Evolutionary conservation across 2,888 invertebrate genomes (phyloP).

Genomic region (Drosophila peninsularis): DNA sequence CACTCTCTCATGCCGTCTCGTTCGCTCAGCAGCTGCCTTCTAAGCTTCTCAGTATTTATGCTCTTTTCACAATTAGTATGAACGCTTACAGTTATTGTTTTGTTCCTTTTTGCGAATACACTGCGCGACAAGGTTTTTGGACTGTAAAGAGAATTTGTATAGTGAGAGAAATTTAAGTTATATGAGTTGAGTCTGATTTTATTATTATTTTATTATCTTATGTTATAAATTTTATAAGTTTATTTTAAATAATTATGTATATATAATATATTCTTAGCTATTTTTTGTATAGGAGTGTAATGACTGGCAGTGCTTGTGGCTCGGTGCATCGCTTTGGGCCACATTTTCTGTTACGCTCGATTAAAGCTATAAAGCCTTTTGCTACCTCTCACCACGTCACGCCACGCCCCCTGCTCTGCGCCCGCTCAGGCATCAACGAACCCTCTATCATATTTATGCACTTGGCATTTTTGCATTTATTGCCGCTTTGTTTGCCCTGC

Average conservation of each 20-base stretch:
- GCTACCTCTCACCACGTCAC: slow-evolving; percentile 10
- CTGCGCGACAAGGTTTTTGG: slow-evolving; percentile 4
- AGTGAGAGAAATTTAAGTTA: neutral
- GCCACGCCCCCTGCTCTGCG: neutral
- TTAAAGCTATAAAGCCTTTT: slow-evolving; percentile 66
- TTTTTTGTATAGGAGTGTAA: slow-evolving; percentile 19
- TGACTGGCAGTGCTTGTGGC: slow-evolving; percentile 6
- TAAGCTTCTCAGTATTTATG: slow-evolving; percentile 37
- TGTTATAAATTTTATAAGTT: too few relatives aligned
- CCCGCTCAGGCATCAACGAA: slow-evolving; percentile 2
- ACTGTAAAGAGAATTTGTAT: neutral
- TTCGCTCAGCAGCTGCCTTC: slow-evolving; percentile 11
- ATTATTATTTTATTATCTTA: too few relatives aligned
- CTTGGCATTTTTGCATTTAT: slow-evolving; percentile 72
- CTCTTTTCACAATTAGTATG: slow-evolving; percentile 46
- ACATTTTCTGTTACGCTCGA: slow-evolving; percentile 61
- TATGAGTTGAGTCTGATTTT: neutral
- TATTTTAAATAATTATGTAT: neutral
- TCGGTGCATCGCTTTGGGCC: slow-evolving; percentile 29
- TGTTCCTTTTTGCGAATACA: slow-evolving; percentile 10
- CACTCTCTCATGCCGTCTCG: neutral
- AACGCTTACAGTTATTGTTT: slow-evolving; percentile 21
- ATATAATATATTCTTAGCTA: too few relatives aligned
- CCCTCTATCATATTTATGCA: slow-evolving; percentile 67
- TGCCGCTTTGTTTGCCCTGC: slow-evolving; percentile 51